Percentiles rank a stretch among this genome's conserved stretches.
Conservation (phyloP, 2,888 invertebrate species). For the Spisula subtruncata region DNA sequence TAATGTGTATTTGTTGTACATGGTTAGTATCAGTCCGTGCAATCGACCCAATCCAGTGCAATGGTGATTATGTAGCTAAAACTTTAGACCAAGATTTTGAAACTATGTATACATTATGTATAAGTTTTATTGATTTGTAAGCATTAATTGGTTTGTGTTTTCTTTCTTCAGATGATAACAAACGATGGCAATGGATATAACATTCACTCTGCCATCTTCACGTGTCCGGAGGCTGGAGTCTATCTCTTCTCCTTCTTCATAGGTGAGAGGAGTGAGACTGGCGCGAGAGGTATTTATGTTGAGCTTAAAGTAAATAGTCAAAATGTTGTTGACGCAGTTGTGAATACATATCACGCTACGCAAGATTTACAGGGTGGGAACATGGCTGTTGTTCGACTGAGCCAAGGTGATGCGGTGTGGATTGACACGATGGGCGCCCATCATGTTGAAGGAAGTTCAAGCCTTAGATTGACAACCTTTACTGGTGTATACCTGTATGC, state of each 20-base stretch:
- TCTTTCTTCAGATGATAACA: constrained; percentile 29
- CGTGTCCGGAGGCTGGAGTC: constrained; percentile 33
- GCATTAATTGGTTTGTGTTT: no score
- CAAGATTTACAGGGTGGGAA: constrained; percentile 50
- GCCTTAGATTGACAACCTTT: constrained; percentile 24
- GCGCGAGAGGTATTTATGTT: background rate
- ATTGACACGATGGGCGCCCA: background rate
- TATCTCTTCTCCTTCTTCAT: constrained; percentile 39
- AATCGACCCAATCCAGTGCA: no score
- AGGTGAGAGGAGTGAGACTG: constrained; percentile 5
- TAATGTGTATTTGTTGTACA: no score
- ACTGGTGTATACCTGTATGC: constrained; percentile 39
- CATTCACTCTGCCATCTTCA: constrained; percentile 35
- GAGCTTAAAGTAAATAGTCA: constrained; percentile 19
- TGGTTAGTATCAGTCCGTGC: no score
- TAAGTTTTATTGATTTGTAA: no score
- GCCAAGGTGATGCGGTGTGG: constrained; percentile 33
- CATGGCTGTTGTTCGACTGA: constrained; percentile 21
- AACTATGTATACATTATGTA: no score
- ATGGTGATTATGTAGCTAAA: no score
- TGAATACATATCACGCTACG: background rate
- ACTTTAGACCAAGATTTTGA: no score
- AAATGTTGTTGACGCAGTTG: background rate
- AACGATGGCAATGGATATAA: constrained; percentile 47
- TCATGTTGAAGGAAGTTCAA: constrained; percentile 28